Evolutionary conservation across 2,888 invertebrate genomes (phyloP).

Genomic region (Tetragonisca angustula): DNA sequence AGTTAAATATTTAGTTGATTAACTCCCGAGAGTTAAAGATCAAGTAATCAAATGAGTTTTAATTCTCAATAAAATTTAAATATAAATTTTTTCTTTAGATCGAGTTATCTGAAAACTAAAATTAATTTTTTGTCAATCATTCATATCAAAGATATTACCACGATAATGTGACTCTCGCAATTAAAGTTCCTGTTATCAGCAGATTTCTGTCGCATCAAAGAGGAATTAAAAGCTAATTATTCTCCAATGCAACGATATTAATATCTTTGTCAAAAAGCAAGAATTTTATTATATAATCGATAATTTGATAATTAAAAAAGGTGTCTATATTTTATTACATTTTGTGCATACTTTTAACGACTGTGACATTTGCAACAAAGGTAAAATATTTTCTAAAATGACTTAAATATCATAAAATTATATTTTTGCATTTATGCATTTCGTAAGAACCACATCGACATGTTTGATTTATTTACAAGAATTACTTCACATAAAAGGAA

Average conservation of each 20-base stretch:
- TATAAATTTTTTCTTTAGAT: background rate
- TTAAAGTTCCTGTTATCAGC: background rate
- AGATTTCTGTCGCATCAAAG: background rate
- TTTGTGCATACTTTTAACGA: no score
- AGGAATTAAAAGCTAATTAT: background rate
- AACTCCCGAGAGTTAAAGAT: background rate
- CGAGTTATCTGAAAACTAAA: background rate
- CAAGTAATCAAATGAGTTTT: background rate
- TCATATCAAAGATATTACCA: background rate
- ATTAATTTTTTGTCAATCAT: background rate
- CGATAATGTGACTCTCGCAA: background rate
- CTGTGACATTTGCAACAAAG: no score
- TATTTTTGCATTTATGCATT: no score
- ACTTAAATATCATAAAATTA: no score
- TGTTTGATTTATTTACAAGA: no score
- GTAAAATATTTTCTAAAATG: no score
- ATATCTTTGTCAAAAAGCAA: background rate
- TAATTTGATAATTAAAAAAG: background rate
- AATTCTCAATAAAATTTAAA: background rate
- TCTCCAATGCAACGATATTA: background rate
- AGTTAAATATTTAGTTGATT: background rate
- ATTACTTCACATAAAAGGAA: no score
- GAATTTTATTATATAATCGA: background rate
- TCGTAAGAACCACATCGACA: no score
- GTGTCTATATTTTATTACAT: no score